Base-by-base conservation (phyloP, 2,797 vertebrate species). In the Fringilla coelebs region DNA sequence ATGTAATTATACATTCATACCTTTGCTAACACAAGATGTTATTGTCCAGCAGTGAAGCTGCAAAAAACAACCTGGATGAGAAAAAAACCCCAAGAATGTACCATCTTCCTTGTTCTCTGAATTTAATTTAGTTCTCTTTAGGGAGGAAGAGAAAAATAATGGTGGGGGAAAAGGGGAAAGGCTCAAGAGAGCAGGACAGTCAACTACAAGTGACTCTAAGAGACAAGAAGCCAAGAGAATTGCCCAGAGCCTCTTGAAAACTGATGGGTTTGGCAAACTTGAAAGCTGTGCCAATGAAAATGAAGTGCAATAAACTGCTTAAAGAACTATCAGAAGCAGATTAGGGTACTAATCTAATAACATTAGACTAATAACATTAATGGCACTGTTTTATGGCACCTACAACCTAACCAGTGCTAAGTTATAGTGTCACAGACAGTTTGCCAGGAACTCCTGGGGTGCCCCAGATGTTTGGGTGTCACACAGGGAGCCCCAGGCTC, bases 151-250 rank as follows among this genome's bases (percentile, higher is more conserved):
- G 36, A 19, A 32, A 5, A 49, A 38, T 46, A 82, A 58, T 8
- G 4, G 4, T 14, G 3, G 4, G 2, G 5, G 10, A 3, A 18
- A 34, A 9, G 9, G 13, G 4, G 3, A 9, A 55, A 22, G 8
- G 8, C 24, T 65, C 6, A 17, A 58, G 36, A 46, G 11, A 67
- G n/a, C 7, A 60, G 21, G 4, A 31, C 15, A 40, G 21, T 36
- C 45, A 36, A n/a, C 17, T 29, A 61, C 7, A 38, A 54, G 9
- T 1, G 1, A 63, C 17, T 41, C 5, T 51, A 46, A 54, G 60
- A 83, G 20, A 45, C 8, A 1, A 19, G 45, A 63, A 75, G 8
- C 7, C 58, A 62, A 85, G 36, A 58, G 7, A 66, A n/a, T 17
- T 58, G 9, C 26, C 11, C 10, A 66, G 28, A 32, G 4, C 11